A percentile compares a stretch with the other conserved stretches of the same genome.
Conservation (phyloP, 2,113 vertebrate species). For the Osmerus mordax region DNA sequence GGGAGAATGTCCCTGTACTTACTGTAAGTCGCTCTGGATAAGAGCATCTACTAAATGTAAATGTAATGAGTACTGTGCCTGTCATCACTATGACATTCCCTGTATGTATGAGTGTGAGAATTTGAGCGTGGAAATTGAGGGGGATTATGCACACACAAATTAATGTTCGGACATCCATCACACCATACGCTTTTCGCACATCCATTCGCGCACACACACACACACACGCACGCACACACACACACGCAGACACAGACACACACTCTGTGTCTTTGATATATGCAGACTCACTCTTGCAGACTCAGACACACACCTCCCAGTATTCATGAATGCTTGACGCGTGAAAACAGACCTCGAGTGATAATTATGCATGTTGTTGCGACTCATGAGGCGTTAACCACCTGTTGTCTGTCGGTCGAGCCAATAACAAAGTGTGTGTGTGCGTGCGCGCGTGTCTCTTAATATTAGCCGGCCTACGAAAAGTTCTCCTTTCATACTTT, state of each 20-base stretch:
- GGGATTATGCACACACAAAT: neutral
- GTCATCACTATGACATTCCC: neutral
- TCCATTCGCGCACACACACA: neutral
- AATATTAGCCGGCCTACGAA: too few relatives aligned
- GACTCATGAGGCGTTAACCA: neutral
- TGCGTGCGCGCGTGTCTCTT: neutral
- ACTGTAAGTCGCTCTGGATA: too few relatives aligned
- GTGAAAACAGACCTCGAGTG: constrained; percentile 2
- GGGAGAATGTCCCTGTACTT: too few relatives aligned
- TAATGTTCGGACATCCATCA: neutral
- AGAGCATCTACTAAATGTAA: too few relatives aligned
- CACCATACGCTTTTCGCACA: neutral
- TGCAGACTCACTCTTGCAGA: neutral
- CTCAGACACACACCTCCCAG: neutral
- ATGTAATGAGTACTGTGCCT: neutral
- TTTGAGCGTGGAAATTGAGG: neutral
- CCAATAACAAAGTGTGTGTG: neutral
- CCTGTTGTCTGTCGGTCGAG: neutral
- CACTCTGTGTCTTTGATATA: neutral
- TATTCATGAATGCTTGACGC: neutral
- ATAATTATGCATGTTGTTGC: neutral
- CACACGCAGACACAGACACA: neutral
- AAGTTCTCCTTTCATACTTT: too few relatives aligned
- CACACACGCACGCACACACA: neutral
- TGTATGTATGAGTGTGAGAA: neutral